Base-by-base conservation (phyloP, 2,888 invertebrate species). In the Globia sparganii region DNA sequence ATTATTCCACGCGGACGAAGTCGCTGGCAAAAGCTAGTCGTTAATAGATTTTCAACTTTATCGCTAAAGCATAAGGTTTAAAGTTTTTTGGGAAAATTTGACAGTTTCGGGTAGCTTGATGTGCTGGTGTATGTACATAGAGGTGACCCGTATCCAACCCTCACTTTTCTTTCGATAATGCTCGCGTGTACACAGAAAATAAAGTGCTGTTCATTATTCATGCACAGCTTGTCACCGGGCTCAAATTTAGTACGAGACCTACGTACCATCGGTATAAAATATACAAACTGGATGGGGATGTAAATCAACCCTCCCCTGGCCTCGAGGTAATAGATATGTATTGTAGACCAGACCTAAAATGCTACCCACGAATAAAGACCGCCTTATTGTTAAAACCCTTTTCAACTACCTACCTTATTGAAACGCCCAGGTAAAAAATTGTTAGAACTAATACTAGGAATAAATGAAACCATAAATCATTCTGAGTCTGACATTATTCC, bases 271-370 rank as follows among this genome's bases (percentile, higher is more conserved):
- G 61, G 66, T 74, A 80, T 84, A 81, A 86, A 85, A 89, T 86
- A 85, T 74, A 86, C 76, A 80, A 76, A 86, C 77, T 72, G 66
- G 75, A 85, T 83, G 83, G 78, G 72, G 56, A 68, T 77, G 59
- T 90, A 86, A 84, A 88, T 90, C 87, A 87, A 83, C 86, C 88
- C 86, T 80, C 78, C 64, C 62, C 25, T 67, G 56, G 70, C 65
- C 40, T 75, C 34, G 64, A 68, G 69, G 77, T 81, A 86, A 84
- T 73, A 82, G 78, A 84, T 75, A 53, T n/a, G 53, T 53, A 83
- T 67, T 66, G 65, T 72, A 74, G 71, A 46, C 43, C 59, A 40
- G 9, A 21, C 59, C 68, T 61, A 37, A 82, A 72, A 68, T 72
- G 58, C 31, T 21, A 61, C 65, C 49, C 78, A 43, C 11, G 71